Evolutionary conservation across 1,140 invertebrate species (phyloP).

Genomic region (Drosophila melanica): DNA sequence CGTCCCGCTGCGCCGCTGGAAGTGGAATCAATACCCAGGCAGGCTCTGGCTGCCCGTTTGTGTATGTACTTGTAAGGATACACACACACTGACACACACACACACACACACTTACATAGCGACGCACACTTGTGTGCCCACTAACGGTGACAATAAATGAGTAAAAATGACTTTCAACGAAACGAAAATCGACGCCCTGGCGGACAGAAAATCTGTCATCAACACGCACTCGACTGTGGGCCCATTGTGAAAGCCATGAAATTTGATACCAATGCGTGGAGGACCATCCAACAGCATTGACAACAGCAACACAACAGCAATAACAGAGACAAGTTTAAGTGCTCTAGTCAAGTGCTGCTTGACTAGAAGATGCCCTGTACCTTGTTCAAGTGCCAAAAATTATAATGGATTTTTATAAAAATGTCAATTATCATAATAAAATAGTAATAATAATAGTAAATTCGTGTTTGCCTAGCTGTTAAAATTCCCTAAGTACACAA

Average conservation of each 20-base stretch:
- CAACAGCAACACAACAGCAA: constrained; percentile 7
- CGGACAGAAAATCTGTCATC: constrained; percentile 73
- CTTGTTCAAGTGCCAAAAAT: neutral
- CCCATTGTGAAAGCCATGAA: constrained; percentile 71
- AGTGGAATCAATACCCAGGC: constrained; percentile 74
- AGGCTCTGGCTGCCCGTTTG: constrained; percentile 51
- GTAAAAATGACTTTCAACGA: constrained; percentile 81
- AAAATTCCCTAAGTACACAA: neutral
- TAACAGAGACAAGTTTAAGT: constrained; percentile 4
- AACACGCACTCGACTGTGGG: constrained; percentile 68
- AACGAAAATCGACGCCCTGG: constrained; percentile 67
- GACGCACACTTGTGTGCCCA: constrained; percentile 48
- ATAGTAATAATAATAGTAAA: no score
- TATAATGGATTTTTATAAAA: no score
- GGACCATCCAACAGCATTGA: constrained; percentile 34
- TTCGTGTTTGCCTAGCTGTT: neutral
- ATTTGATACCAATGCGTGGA: constrained; percentile 77
- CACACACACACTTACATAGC: constrained; percentile 10
- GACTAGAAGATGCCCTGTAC: constrained; percentile 17
- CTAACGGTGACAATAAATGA: constrained; percentile 81
- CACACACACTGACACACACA: constrained; percentile 39
- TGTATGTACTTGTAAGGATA: constrained; percentile 76
- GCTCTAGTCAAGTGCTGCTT: constrained; percentile 6
- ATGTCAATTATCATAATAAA: no score
- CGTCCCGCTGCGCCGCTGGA: constrained; percentile 65